Base-by-base conservation (phyloP, 2,113 vertebrate genomes). In the Pseudorasbora parva region DNA sequence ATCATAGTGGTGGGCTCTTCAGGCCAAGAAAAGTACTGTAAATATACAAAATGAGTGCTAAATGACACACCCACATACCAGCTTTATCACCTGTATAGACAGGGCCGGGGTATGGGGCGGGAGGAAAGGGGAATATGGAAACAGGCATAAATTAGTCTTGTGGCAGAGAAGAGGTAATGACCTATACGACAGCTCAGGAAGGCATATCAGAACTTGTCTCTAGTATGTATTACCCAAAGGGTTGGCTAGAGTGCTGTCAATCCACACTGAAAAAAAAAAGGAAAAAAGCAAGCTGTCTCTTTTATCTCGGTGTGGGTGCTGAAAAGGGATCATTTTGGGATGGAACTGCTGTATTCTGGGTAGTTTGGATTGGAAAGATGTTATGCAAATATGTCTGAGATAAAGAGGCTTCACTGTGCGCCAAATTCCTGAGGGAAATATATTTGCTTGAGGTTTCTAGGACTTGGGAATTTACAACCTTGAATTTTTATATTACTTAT, bases 171-270 rank as follows among this genome's bases (percentile, higher is more conserved):
- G 74, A 41, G 30, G 81, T 87, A 86, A 87, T 57, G 6, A 43
- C 82, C 72, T 41, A 59, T 87, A 76, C 79, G 78, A 75, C 80
- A 81, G 43, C 77, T 14, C 45, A 27, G 25, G 11, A 64, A 79
- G 87, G 89, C 92, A 85, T 79, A 92, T 94, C 91, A 85, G 82
- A 88, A 93, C 93, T 89, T 89, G 92, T 90, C 86, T 90, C 0
- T 25, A 88, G 82, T 84, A 83, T 89, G 91, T 87, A 84, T 64
- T 47, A 41, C 75, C 45, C 81, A 49, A 78, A 85, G 68, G n/a
- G 49, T 19, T 12, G 84, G 89, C 78, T 82, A 91, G 66, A 84
- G 81, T 80, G 30, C 72, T 49, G 30, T 88, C 83, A 86, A 73
- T 89, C 83, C 85, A 21, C 17, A 49, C 37, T 51, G 57, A 66